A percentile compares a stretch with the other conserved stretches of the same genome.
phyloP scores from a whole-genome alignment of 2,888 invertebrate species.

The Erpobdella octoculata region DNA sequence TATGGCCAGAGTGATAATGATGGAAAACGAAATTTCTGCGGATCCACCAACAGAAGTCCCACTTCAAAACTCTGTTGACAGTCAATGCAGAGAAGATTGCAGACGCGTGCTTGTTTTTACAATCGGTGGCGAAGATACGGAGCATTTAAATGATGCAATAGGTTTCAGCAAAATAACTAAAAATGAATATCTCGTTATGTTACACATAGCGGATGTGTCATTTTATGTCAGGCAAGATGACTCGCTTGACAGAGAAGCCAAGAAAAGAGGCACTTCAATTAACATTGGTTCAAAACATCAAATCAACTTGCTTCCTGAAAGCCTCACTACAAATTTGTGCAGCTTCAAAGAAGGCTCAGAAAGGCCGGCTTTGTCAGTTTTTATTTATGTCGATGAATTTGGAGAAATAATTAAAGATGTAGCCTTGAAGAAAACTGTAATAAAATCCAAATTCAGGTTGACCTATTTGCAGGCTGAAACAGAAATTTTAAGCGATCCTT shows the following conservation, averaged over 20 bases:
- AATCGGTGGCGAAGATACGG: constrained; percentile 81
- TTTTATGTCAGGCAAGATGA: constrained; percentile 69
- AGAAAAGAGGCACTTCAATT: constrained; percentile 65
- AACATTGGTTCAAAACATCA: constrained; percentile 50
- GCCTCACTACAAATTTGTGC: constrained; percentile 63
- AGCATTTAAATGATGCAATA: constrained; percentile 88
- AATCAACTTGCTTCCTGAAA: constrained; percentile 80
- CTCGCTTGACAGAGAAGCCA: constrained; percentile 61
- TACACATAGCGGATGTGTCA: constrained; percentile 91
- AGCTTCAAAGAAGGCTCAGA: constrained; percentile 51
- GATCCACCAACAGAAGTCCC: too few species aligned
- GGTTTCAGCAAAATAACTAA: constrained; percentile 61
- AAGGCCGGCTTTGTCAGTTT: constrained; percentile 16
- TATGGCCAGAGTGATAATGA: constrained; percentile 41
- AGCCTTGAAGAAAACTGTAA: background rate
- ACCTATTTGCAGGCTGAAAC: constrained; percentile 26
- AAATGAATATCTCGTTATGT: constrained; percentile 58
- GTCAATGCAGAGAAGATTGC: constrained; percentile 49
- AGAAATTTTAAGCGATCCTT: background rate
- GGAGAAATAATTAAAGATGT: background rate
- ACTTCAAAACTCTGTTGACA: constrained; percentile 38
- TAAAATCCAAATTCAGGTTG: constrained; percentile 11
- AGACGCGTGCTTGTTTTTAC: constrained; percentile 66
- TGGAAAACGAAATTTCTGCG: constrained; percentile 42
- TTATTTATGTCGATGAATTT: constrained; percentile 17